A percentile compares a stretch with the other conserved stretches of the same genome.
phyloP scores from a whole-genome alignment of 2,113 vertebrate genomes.

The Procapra przewalskii region DNA sequence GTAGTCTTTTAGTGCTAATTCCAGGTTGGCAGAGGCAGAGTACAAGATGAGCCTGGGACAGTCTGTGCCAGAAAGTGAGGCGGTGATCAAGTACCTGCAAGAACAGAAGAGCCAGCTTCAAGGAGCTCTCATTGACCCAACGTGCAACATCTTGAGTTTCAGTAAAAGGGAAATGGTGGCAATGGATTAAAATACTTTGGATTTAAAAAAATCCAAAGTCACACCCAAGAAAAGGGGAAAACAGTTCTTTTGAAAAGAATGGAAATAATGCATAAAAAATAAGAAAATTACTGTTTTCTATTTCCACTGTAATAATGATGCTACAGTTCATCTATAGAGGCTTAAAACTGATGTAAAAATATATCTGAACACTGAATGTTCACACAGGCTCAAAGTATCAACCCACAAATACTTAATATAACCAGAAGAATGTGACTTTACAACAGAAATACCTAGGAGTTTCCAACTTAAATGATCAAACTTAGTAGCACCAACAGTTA shows the following conservation, averaged over 20 bases:
- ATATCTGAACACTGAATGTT: not conserved
- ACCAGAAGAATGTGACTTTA: not conserved
- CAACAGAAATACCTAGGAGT: not conserved
- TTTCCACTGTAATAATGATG: not conserved
- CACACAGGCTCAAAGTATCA: not conserved
- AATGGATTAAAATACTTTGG: not conserved
- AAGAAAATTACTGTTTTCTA: not conserved
- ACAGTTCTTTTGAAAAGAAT: not conserved
- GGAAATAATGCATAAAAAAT: not conserved
- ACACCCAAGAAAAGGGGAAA: rapidly evolving
- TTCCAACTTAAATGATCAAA: not conserved
- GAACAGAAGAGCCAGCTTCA: not conserved
- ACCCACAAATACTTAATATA: not conserved
- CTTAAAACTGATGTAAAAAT: not conserved
- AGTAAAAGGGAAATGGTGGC: not conserved
- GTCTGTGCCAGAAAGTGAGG: not conserved
- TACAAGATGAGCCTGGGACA: not conserved
- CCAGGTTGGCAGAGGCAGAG: not conserved
- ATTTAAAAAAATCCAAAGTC: not conserved
- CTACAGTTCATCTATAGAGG: not conserved
- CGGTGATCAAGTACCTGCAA: rapidly evolving
- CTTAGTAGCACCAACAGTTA: too few relatives aligned
- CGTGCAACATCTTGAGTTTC: not conserved
- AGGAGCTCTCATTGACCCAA: not conserved
- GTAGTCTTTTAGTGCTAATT: not conserved